Evolutionary conservation across 2,888 invertebrate genomes (phyloP).

Genomic region (Synanthedon formicaeformis): DNA sequence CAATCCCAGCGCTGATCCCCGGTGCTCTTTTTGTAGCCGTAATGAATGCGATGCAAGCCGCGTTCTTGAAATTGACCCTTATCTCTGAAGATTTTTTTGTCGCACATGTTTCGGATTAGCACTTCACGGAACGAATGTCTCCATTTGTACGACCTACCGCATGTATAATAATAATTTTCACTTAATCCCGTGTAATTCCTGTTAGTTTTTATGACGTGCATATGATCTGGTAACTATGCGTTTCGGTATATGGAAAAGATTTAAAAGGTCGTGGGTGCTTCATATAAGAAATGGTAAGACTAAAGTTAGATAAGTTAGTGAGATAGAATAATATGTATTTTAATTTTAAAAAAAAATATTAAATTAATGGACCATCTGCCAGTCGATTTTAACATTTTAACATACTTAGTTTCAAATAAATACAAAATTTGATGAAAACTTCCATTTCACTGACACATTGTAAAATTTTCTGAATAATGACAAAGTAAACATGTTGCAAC

Average conservation of each 20-base stretch:
- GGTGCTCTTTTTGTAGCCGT: conserved; percentile 40
- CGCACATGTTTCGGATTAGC: conserved; percentile 66
- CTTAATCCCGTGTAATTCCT: conserved; percentile 56
- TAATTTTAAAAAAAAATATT: too few relatives aligned
- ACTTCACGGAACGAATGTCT: conserved; percentile 49
- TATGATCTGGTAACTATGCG: conserved; percentile 19
- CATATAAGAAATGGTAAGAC: too few relatives aligned
- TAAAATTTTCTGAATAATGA: too few relatives aligned
- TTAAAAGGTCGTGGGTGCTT: too few relatives aligned
- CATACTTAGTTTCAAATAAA: too few relatives aligned
- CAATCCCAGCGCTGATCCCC: conserved; percentile 52
- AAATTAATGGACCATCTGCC: too few relatives aligned
- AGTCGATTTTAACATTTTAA: too few relatives aligned
- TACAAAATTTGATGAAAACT: too few relatives aligned
- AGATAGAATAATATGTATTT: too few relatives aligned
- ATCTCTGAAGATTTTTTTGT: conserved; percentile 57
- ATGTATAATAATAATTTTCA: conserved; percentile 25
- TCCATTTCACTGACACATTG: too few relatives aligned
- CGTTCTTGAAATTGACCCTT: conserved; percentile 64
- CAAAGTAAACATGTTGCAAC: too few relatives aligned
- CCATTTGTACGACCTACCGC: conserved; percentile 53
- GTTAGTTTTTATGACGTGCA: conserved; percentile 46
- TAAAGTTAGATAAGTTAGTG: too few relatives aligned
- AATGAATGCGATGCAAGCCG: conserved; percentile 42
- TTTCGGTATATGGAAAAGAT: background rate